A percentile compares a stretch with the other conserved stretches of the same genome.
Conservation (phyloP, 2,888 invertebrate species). For the Mythimna lalbum region DNA sequence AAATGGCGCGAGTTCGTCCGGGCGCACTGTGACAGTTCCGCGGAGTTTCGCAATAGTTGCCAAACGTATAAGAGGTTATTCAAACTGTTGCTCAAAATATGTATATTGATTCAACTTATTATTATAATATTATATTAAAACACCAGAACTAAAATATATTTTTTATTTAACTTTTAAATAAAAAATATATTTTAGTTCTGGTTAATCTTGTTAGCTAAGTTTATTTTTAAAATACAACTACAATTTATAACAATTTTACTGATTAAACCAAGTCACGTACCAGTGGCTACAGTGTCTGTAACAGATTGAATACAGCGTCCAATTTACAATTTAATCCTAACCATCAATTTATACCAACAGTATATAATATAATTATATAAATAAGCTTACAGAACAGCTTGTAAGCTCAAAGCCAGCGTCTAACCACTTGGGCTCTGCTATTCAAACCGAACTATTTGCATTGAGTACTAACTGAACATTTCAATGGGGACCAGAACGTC, state of each 20-base stretch:
- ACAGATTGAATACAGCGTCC: conserved; percentile 18
- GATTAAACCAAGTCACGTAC: not conserved
- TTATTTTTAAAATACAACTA: not conserved
- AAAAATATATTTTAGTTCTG: too few relatives aligned
- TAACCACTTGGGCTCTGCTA: conserved; percentile 3
- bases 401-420: conserved; percentile 8
- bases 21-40: too few relatives aligned
- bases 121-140: too few relatives aligned
- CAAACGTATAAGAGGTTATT: too few relatives aligned
- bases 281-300: not conserved
- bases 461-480: conserved; percentile 7
- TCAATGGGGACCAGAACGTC: not conserved
- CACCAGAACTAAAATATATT: too few relatives aligned
- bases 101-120: not conserved
- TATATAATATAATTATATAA: not conserved
- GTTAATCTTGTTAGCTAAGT: too few relatives aligned
- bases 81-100: not conserved
- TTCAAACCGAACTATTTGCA: conserved; percentile 32
- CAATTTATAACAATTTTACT: not conserved
- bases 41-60: too few relatives aligned
- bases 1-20: too few relatives aligned
- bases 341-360: not conserved
- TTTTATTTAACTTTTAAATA: too few relatives aligned
- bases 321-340: conserved; percentile 11
- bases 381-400: conserved; percentile 7